phyloP scores from a whole-genome alignment of 2,113 vertebrate species.

The Blennius ocellaris region DNA sequence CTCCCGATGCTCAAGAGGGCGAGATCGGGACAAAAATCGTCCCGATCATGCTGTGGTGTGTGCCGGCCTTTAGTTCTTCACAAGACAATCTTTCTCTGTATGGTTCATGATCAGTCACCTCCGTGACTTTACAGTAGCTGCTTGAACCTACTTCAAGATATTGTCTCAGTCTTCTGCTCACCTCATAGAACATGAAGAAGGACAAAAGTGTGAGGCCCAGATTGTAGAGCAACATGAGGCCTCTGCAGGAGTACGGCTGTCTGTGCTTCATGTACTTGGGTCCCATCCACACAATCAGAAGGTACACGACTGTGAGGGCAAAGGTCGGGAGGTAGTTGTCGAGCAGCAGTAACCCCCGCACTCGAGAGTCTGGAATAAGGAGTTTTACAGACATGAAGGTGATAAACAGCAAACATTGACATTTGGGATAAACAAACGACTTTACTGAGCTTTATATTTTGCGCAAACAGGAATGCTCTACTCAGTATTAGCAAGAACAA shows the following conservation, averaged over 20 bases:
- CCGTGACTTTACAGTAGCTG: too few species aligned
- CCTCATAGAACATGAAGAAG: constrained; percentile 97
- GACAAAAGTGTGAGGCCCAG: constrained; percentile 92
- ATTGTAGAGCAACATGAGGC: constrained; percentile 93
- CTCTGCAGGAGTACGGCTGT: constrained; percentile 88
- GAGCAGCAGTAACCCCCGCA: constrained; percentile 94
- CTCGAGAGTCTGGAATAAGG: constrained; percentile 89
- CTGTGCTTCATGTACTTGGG: constrained; percentile 94
- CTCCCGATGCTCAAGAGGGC: too few species aligned
- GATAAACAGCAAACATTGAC: too few species aligned
- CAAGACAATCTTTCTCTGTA: too few species aligned
- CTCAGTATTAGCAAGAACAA: not conserved
- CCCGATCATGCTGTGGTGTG: too few species aligned
- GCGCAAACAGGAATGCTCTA: too few species aligned
- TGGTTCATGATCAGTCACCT: too few species aligned
- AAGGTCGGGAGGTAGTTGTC: constrained; percentile 93
- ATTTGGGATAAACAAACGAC: too few species aligned
- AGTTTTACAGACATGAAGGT: constrained; percentile 33
- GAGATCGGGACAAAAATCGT: too few species aligned
- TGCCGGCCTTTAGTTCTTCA: too few species aligned
- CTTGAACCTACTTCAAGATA: too few species aligned
- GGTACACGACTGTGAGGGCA: constrained; percentile 89
- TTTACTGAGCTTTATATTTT: too few species aligned
- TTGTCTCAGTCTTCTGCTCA: constrained; percentile 59
- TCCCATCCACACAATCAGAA: constrained; percentile 94